A percentile compares a stretch with the other conserved stretches of the same genome.
phyloP scores from a whole-genome alignment of 2,888 invertebrate species.

The Hirtodrosophila trivittata region DNA sequence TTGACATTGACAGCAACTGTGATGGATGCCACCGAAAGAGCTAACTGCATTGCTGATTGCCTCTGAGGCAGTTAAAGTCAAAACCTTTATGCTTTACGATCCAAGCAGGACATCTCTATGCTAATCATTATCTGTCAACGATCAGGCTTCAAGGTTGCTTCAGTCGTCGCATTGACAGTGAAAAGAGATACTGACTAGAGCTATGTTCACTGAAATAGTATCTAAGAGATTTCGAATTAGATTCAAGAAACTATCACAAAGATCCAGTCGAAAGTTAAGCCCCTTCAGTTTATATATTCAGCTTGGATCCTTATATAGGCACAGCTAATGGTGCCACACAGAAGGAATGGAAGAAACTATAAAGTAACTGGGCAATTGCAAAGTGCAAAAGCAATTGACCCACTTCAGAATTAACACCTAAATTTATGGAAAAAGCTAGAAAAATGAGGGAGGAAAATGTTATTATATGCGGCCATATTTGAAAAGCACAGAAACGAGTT shows the following conservation, averaged over 20 bases:
- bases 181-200: background rate
- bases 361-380: background rate
- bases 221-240: too few relatives aligned
- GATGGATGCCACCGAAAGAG: slow-evolving; percentile 71
- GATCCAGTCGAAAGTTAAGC: too few relatives aligned
- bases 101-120: slow-evolving; percentile 35
- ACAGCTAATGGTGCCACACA: too few relatives aligned
- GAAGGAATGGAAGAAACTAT: too few relatives aligned
- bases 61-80: slow-evolving; percentile 31
- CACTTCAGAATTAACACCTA: slow-evolving; percentile 60
- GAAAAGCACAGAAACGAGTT: slow-evolving; percentile 43
- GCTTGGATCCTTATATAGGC: too few relatives aligned
- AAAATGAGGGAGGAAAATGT: slow-evolving; percentile 10
- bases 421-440: slow-evolving; percentile 45
- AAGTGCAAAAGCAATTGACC: slow-evolving; percentile 59
- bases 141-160: slow-evolving; percentile 49
- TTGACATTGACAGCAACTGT: slow-evolving; percentile 76
- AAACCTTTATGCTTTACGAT: slow-evolving; percentile 53
- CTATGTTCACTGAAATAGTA: too few relatives aligned
- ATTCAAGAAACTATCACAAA: too few relatives aligned
- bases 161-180: slow-evolving; percentile 9
- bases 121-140: slow-evolving; percentile 9
- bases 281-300: too few relatives aligned
- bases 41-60: slow-evolving; percentile 66
- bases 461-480: slow-evolving; percentile 50